Percentiles rank a stretch among this genome's conserved stretches.
phyloP scores from a whole-genome alignment of 2,113 vertebrate species.

The Carassius carassius region DNA sequence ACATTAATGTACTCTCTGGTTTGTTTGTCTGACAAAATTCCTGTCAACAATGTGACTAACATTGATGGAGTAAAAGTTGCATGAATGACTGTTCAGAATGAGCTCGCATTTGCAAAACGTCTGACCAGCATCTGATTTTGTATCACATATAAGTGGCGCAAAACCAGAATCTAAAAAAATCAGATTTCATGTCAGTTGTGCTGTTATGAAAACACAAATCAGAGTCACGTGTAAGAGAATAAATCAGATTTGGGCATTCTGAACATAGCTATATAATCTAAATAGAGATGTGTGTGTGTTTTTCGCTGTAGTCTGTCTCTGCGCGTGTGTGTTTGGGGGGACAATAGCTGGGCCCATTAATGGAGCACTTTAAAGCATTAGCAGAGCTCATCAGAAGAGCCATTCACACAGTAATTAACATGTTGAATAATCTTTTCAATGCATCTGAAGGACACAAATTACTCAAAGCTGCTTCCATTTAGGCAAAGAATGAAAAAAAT shows the following conservation, averaged over 20 bases:
- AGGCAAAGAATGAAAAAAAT: slow-evolving; percentile 66
- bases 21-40: too few species aligned
- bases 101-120: too few species aligned
- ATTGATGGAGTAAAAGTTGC: not conserved
- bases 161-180: too few species aligned
- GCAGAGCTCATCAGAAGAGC: slow-evolving; percentile 85
- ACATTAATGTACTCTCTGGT: too few species aligned
- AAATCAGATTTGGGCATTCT: not conserved
- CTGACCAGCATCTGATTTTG: too few species aligned
- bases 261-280: not conserved
- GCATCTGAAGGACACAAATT: slow-evolving; percentile 93
- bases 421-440: slow-evolving; percentile 99
- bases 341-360: slow-evolving; percentile 75
- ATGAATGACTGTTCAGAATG: too few species aligned
- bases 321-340: slow-evolving; percentile 30
- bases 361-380: slow-evolving; percentile 80
- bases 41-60: too few species aligned
- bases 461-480: slow-evolving; percentile 91
- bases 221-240: not conserved
- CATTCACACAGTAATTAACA: slow-evolving; percentile 99
- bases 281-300: not conserved
- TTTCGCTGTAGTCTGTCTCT: not conserved
- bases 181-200: not conserved
- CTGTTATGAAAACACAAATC: not conserved
- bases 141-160: too few species aligned